phyloP scores from a whole-genome alignment of 2,797 vertebrate genomes.

The Tinamus major region DNA sequence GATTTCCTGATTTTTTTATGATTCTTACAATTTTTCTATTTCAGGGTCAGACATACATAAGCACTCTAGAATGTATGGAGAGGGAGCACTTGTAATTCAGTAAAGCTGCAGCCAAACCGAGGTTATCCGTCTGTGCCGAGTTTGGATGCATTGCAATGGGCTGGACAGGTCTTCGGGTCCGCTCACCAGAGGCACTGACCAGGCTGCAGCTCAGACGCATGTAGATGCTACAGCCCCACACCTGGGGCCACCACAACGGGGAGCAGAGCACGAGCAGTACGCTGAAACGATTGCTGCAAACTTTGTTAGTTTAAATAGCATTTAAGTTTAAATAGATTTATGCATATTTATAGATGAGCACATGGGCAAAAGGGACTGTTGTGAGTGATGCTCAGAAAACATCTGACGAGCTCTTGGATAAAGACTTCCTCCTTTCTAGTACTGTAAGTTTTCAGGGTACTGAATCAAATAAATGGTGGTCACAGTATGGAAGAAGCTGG shows the following conservation, averaged over 20 bases:
- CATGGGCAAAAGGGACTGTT: neutral
- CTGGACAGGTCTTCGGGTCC: neutral
- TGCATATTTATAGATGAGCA: neutral
- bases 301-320: neutral
- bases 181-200: neutral
- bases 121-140: neutral
- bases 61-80: neutral
- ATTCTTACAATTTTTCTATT: neutral
- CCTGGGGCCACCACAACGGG: neutral
- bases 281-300: neutral
- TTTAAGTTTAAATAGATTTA: neutral
- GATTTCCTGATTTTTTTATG: neutral
- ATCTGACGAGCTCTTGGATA: neutral
- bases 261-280: neutral
- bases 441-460: neutral
- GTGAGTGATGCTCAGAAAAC: neutral
- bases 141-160: neutral
- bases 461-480: neutral
- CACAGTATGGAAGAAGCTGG: neutral
- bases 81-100: neutral
- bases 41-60: accelerated
- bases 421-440: neutral
- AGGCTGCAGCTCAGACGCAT: neutral
- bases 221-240: neutral
- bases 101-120: neutral